Base-by-base conservation (phyloP, 2,888 invertebrate genomes). In the Sinohyriopsis cumingii region DNA sequence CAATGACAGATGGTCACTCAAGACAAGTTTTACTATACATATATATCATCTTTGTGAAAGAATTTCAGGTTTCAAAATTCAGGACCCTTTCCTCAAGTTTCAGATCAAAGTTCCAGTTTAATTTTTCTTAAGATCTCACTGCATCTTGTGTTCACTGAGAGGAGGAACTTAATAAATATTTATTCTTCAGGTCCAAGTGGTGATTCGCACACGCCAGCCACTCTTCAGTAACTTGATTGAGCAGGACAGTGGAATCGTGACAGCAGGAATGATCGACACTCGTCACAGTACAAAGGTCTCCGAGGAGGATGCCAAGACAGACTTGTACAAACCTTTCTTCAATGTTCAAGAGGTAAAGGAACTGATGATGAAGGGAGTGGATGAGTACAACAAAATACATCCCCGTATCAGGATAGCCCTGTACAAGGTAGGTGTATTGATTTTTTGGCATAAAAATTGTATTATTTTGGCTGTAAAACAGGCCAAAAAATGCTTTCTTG, bases 381-480 rank as follows among this genome's bases (percentile, higher is more conserved):
- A 89, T 63, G 90, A 89, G 66, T 89, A 87, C 77, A 90, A 89
- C 78, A 90, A 90, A 75, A 85, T 84, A 59, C 85, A 89, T 69
- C 90, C 89, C 1, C 75, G 84, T 45, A 89, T 90, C 69, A 86
- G 85, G 60, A 73, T 90, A 53, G 82, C 88, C 7, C 79, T 90
- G 20, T 89, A 89, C 77, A 87, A 85, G 84, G 89, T 89, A 70
- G 64, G 24, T 15, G 28, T 63, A 20, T 55, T 2, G 3, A 25
- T 4, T 22, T 25, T 0, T 25, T n/a, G n/a, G 61, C 18, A 61
- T 7, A 25, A 63, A 25, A 54, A 22, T 20, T 20, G n/a, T 20
- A 22, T 63, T 59, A 20, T 5, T n/a, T 25, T 59, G 24, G 18
- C 59, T 59, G 22, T 64, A 55, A 15, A 54, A 15, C 18, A 64